These are phyloP conservation scores for Chouioia cunea DNA, from an alignment of 2,888 invertebrate species.

Conservation along the genomic window DNA sequence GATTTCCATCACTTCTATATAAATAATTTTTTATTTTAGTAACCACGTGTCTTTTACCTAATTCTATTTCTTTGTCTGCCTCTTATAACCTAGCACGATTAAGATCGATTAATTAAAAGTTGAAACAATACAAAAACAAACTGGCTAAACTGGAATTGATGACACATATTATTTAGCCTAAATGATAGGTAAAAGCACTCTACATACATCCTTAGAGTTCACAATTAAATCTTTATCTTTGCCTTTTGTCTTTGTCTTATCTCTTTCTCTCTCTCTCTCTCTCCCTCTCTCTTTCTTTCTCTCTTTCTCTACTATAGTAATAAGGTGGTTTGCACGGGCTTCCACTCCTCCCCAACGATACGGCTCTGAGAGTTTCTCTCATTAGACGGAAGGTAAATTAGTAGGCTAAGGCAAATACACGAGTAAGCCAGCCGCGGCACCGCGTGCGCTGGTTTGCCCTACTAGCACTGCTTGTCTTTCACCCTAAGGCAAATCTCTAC, in stretches of 20 bases:
- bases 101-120: too few relatives aligned
- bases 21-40: not conserved
- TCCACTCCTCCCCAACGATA: slow-evolving; percentile 38
- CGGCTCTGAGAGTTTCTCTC: slow-evolving; percentile 52
- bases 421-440: slow-evolving; percentile 9
- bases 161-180: slow-evolving; percentile 25
- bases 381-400: slow-evolving; percentile 65
- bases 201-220: slow-evolving; percentile 27
- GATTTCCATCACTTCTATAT: slow-evolving; percentile 9
- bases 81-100: not conserved
- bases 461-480: slow-evolving; percentile 37
- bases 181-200: slow-evolving; percentile 18
- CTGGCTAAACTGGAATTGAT: slow-evolving; percentile 14
- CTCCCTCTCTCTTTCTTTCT: not conserved
- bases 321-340: slow-evolving; percentile 22
- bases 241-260: slow-evolving; percentile 40
- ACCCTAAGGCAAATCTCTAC: too few relatives aligned
- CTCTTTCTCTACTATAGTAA: slow-evolving; percentile 18
- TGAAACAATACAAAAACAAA: not conserved
- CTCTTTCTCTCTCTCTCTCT: slow-evolving; percentile 2
- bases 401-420: slow-evolving; percentile 60
- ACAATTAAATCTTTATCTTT: slow-evolving; percentile 47
- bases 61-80: not conserved
- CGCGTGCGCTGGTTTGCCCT: slow-evolving; percentile 4
- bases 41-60: slow-evolving; percentile 1